Evolutionary conservation across 2,888 invertebrate species (phyloP).

Genomic region (Eilema depressum): DNA sequence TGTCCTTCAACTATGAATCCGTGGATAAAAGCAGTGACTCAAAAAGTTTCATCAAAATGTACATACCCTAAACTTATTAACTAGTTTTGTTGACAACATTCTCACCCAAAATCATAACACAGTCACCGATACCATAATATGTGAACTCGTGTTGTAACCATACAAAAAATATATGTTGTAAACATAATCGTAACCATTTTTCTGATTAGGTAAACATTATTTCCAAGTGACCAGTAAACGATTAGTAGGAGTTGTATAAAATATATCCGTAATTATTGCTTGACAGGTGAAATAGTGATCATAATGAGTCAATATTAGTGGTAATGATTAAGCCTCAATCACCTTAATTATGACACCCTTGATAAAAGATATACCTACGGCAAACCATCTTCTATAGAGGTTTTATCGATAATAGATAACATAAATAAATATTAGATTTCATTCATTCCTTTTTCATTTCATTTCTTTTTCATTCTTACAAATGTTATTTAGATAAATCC

Average conservation of each 20-base stretch:
- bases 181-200: not conserved
- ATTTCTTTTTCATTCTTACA: conserved; percentile 3
- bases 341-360: conserved; percentile 11
- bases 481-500: conserved; percentile 32
- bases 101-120: not conserved
- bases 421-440: conserved; percentile 17
- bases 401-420: conserved; percentile 13
- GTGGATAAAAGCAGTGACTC: not conserved
- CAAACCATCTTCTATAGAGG: not conserved
- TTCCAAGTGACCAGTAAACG: not conserved
- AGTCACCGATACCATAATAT: not conserved
- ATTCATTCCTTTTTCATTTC: conserved; percentile 6
- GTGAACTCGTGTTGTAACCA: not conserved
- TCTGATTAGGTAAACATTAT: not conserved
- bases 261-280: conserved; percentile 20
- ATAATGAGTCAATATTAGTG: conserved; percentile 20
- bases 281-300: conserved; percentile 19
- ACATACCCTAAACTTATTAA: not conserved
- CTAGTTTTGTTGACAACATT: not conserved
- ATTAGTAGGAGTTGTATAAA: conserved; percentile 5
- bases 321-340: conserved; percentile 19
- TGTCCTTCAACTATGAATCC: not conserved
- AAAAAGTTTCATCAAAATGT: not conserved
- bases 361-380: conserved; percentile 10
- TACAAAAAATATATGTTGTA: not conserved